Conservation (phyloP, 2,113 vertebrate species). For the Anas platyrhynchos region DNA sequence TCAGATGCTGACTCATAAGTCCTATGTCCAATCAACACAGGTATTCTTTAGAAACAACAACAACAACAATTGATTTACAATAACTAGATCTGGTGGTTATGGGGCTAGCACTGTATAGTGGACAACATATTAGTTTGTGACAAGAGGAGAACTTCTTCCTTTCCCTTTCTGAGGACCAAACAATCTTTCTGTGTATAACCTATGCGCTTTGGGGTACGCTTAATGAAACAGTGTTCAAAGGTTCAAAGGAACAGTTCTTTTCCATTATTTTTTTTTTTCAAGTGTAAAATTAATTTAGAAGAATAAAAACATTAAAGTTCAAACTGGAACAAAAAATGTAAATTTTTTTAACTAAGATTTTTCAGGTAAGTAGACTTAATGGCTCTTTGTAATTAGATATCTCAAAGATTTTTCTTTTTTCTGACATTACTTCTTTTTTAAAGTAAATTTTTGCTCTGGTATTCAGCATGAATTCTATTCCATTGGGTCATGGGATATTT, state of each 20-base stretch:
- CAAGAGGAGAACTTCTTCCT: neutral
- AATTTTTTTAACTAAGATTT: neutral
- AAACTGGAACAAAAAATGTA: neutral
- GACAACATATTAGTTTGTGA: neutral
- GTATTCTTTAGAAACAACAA: neutral
- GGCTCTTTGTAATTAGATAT: neutral
- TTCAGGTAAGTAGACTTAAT: neutral
- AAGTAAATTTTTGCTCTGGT: neutral
- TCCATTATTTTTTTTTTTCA: neutral
- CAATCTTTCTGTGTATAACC: neutral
- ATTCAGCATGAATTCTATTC: neutral
- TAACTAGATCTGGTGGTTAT: neutral
- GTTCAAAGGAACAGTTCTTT: neutral
- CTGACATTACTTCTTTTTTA: neutral
- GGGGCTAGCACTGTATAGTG: neutral
- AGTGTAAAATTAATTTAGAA: neutral
- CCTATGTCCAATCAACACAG: neutral
- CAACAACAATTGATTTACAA: neutral
- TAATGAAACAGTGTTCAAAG: neutral
- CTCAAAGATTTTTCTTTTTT: neutral
- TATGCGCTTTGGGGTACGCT: neutral
- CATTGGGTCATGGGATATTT: neutral
- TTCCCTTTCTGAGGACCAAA: neutral
- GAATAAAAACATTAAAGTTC: neutral
- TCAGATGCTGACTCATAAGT: neutral